Base-by-base conservation (phyloP, 2,113 vertebrate genomes). In the Gasterosteus aculeatus region DNA sequence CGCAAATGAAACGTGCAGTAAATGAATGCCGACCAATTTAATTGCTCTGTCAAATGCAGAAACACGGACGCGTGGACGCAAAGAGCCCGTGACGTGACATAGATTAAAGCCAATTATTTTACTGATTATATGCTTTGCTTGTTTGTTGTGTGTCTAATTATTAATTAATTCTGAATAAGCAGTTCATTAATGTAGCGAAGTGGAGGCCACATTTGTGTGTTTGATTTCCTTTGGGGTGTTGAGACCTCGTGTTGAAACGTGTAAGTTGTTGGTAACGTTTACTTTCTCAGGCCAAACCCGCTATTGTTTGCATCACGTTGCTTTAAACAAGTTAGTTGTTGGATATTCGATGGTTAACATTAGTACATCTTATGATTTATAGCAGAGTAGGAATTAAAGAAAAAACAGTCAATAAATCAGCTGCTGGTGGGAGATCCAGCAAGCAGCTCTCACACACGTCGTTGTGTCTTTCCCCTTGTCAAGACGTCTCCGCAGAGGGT, bases 1-100 rank as follows among this genome's bases (percentile, higher is more conserved):
- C 35, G 6, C 35, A 38, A 38, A 38, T 38, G 68, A 42, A 11
- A 7, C 39, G 22, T 49, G 10, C 58, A 3, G 7, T 42, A 51
- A 56, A 16, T 62, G n/a, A 68, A 44, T 66, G 22, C 51, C 42
- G 18, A 9, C 10, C 29, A 4, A 41, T 46, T 29, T n/a, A 49
- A 74, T 42, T 35, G 35, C 26, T 58, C 35, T 39, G 54, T 58
- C 58, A 70, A 42, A 44, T 75, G 38, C 58, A 69, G 72, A 76
- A n/a, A 47, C 64, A 74, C 1, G 16, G 53, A 33, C 31, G 59
- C 44, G 44, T 8, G 53, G 46, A 64, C 22, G 39, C 53, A 26
- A 26, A 26, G 22, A 26, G 22, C 22, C 35, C 35, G 35, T 14
- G 42, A 44, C 12, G 42, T 38, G 5, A 38, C 35, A 38, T 38